Base-by-base conservation (phyloP, 53 echinoderm and acorn worm species). In the Zoroaster sp. region DNA sequence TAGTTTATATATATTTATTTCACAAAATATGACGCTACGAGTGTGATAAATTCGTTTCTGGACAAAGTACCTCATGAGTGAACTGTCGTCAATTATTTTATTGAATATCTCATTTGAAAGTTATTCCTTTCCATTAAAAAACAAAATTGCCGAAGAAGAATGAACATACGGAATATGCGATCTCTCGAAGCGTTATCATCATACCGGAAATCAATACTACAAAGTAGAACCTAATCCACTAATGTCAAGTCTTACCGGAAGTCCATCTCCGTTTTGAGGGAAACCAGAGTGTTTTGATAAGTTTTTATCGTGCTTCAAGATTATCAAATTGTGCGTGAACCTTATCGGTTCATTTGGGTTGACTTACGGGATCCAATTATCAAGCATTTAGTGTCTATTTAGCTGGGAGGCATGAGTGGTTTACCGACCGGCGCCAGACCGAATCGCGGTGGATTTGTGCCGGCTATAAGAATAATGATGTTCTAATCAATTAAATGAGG, bases 341-440 rank as follows among this genome's bases (percentile, higher is more conserved):
- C 18, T 17, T 49, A 18, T 32, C 76, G 0, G 35, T 32, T 69
- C 52, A 12, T 35, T 14, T 30, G 20, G 20, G 18, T 73, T 11
- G 2, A 79, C 79, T 79, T 63, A 20, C n/a, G 36, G 2, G 73
- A 39, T 18, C 75, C 75, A 75, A 81, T 81, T 81, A 40, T 14
- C 66, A 43, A 81, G 12, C 81, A 41, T 81, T 81, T 81, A 79
- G 79, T 37, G 63, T 36, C 79, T 79, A 35, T 35, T 42, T 35
- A 18, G 35, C 79, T 23, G 18, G 79, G 39, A 20, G 79, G 46
- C 21, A 3, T 28, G 14, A 14, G 49, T 32, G 81, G 81, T 81
- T 15, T 53, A 81, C 67, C 81, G 44, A 44, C 21, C 38, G 81
- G 81, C 81, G 81, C 81, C 81, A 36, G 81, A 33, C 79, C 18